Conservation (phyloP, 2,888 invertebrate species). For the Carcina quercana region DNA sequence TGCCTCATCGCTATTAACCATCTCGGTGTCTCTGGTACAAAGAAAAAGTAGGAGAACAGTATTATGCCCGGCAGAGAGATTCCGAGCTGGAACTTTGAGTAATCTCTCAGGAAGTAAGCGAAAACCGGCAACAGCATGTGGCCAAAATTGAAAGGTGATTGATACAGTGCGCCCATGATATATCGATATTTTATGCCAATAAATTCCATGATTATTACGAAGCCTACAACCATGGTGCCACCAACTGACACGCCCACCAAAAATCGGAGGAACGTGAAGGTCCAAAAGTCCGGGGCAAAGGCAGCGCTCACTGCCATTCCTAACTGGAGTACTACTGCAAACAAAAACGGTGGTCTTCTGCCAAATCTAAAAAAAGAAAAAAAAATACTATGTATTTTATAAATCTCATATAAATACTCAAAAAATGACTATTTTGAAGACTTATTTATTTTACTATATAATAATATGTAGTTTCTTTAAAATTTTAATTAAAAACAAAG, state of each 20-base stretch:
- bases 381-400: too few relatives aligned
- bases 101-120: conserved; percentile 78
- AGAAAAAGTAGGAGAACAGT: conserved; percentile 77
- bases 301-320: conserved; percentile 80
- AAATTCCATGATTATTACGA: conserved; percentile 79
- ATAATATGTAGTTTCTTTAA: too few relatives aligned
- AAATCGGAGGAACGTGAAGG: conserved; percentile 80
- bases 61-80: conserved; percentile 75
- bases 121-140: conserved; percentile 77
- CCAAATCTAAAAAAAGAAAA: conserved; percentile 85
- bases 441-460: too few relatives aligned
- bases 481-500: too few relatives aligned
- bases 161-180: conserved; percentile 76
- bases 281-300: conserved; percentile 74
- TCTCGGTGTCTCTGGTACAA: conserved; percentile 86
- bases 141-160: conserved; percentile 80
- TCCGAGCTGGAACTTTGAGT: conserved; percentile 78
- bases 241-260: conserved; percentile 84
- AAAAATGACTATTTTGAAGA: too few relatives aligned
- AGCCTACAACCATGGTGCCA: conserved; percentile 84
- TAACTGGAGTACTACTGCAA: conserved; percentile 83
- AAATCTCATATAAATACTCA: too few relatives aligned
- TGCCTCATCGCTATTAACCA: conserved; percentile 84
- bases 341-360: conserved; percentile 80
- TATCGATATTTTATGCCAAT: conserved; percentile 75